Evolutionary conservation across 2,113 vertebrate species (phyloP).

Genomic region (Bettongia penicillata): DNA sequence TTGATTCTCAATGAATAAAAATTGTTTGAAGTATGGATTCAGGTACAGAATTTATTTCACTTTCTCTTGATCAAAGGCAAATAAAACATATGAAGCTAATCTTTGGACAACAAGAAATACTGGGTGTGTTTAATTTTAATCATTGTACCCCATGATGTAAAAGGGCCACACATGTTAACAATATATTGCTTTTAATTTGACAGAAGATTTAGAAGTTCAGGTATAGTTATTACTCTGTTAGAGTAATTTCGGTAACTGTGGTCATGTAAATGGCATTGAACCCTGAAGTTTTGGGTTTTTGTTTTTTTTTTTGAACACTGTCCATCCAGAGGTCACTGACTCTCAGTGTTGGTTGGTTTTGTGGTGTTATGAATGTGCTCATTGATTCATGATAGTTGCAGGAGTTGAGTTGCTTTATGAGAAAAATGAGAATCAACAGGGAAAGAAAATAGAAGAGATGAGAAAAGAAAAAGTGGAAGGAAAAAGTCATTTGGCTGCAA

Average conservation of each 20-base stretch:
- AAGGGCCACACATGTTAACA: slow-evolving; percentile 23
- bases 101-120: slow-evolving; percentile 28
- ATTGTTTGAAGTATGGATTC: neutral
- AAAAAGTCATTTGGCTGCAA: neutral
- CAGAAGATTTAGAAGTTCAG: neutral
- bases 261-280: too few relatives aligned
- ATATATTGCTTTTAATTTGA: slow-evolving; percentile 29
- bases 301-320: neutral
- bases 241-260: too few relatives aligned
- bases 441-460: neutral
- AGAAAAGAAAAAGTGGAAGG: neutral
- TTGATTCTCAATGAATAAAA: neutral
- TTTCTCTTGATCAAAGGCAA: slow-evolving; percentile 28
- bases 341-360: neutral
- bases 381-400: neutral
- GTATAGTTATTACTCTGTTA: too few relatives aligned
- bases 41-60: neutral
- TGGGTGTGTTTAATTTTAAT: slow-evolving; percentile 35
- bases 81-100: neutral
- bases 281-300: neutral
- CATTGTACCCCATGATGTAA: neutral
- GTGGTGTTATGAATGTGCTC: neutral
- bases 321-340: neutral
- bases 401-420: slow-evolving; percentile 2
- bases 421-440: slow-evolving; percentile 19